Evolutionary conservation across 2,113 vertebrate species (phyloP).

Genomic region (Phodopus roborovskii): DNA sequence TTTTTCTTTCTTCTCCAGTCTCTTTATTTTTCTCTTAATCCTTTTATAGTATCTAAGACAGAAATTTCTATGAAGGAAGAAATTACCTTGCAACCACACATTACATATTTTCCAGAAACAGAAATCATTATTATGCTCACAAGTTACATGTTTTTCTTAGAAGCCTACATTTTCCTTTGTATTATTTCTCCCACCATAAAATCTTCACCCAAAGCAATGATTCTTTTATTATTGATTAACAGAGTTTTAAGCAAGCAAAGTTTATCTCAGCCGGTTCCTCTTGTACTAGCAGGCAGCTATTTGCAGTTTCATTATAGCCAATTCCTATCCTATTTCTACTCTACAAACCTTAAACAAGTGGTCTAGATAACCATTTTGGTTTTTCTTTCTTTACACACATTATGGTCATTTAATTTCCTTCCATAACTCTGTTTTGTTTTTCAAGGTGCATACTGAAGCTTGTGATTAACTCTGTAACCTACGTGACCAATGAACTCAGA

Average conservation of each 20-base stretch:
- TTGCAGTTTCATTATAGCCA: background rate
- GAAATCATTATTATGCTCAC: background rate
- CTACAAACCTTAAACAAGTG: background rate
- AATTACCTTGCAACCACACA: background rate
- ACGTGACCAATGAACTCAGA: background rate
- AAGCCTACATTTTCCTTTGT: background rate
- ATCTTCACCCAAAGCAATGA: background rate
- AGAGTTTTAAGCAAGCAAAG: background rate
- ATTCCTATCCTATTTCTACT: background rate
- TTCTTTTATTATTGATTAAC: background rate
- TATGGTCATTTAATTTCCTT: background rate
- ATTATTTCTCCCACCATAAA: background rate
- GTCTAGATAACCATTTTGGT: background rate
- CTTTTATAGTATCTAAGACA: background rate
- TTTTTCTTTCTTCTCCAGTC: background rate
- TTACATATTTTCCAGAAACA: background rate
- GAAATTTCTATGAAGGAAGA: background rate
- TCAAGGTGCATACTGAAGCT: background rate
- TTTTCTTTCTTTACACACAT: background rate
- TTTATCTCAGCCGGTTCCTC: background rate
- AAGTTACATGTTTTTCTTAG: background rate
- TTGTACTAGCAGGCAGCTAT: background rate
- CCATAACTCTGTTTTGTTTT: background rate
- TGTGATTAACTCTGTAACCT: background rate
- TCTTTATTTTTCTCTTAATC: background rate